A percentile compares a stretch with the other conserved stretches of the same genome.
Evolutionary conservation across 2,888 invertebrate species (phyloP).

Genomic region (Luperina nickerlii): DNA sequence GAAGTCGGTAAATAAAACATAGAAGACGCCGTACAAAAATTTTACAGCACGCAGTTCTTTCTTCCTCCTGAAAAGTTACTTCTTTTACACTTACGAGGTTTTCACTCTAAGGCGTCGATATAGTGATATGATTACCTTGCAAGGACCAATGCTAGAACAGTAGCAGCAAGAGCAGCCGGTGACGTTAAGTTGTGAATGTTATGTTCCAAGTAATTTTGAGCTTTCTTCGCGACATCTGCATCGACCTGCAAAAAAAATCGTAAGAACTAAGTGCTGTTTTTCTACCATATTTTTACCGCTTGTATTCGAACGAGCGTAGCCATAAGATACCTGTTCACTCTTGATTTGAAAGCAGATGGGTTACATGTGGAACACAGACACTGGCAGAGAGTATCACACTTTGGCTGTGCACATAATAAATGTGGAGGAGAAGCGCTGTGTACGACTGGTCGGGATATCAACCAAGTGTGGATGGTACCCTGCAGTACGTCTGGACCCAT

Average conservation of each 20-base stretch:
- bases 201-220: conserved; percentile 90
- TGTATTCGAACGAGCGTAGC: background rate
- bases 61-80: too few relatives aligned
- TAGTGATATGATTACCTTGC: conserved; percentile 77
- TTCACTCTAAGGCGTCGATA: too few relatives aligned
- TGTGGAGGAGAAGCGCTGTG: background rate
- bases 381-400: background rate
- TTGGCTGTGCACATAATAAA: background rate
- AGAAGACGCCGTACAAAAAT: too few relatives aligned
- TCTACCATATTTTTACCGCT: background rate
- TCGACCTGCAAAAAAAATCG: conserved; percentile 80
- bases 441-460: background rate
- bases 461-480: background rate
- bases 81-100: too few relatives aligned
- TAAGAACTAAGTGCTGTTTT: background rate
- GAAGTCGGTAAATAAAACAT: too few relatives aligned
- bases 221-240: conserved; percentile 88
- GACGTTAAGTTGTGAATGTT: conserved; percentile 89
- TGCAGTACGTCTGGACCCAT: background rate
- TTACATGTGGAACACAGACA: background rate
- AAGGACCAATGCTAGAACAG: conserved; percentile 90
- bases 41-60: too few relatives aligned
- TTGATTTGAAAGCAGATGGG: background rate
- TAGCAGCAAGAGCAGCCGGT: conserved; percentile 91
- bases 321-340: background rate